Percentiles rank a stretch among this genome's conserved stretches.
Evolutionary conservation across 2,888 invertebrate genomes (phyloP).

Genomic region (Lochmaea capreae): DNA sequence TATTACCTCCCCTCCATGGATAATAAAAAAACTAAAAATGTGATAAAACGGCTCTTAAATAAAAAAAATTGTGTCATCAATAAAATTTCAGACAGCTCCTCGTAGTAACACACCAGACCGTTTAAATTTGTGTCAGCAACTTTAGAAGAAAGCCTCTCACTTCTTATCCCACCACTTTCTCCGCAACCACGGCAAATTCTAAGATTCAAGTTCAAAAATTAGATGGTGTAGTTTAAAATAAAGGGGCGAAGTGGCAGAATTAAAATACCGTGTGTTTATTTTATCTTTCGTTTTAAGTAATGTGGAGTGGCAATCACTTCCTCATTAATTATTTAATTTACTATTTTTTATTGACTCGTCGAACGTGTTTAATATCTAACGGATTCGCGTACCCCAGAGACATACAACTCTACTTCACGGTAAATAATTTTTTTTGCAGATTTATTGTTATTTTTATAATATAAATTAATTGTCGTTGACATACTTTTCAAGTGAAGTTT

Average conservation of each 20-base stretch:
- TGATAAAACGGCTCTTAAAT: too few relatives aligned
- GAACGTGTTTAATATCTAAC: conserved; percentile 7
- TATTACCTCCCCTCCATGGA: too few relatives aligned
- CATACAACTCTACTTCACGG: conserved; percentile 11
- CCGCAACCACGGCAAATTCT: too few relatives aligned
- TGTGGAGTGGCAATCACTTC: conserved; percentile 12
- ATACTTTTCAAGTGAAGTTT: background rate
- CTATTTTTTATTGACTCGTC: conserved; percentile 11
- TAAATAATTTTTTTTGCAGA: background rate
- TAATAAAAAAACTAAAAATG: too few relatives aligned
- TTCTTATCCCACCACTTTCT: conserved; percentile 11
- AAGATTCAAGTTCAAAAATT: conserved; percentile 14
- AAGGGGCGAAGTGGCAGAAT: background rate
- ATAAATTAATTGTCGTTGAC: background rate
- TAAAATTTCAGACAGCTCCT: background rate
- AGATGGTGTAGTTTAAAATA: conserved; percentile 4
- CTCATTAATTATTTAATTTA: conserved; percentile 18
- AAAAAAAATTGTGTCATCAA: too few relatives aligned
- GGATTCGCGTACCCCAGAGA: conserved; percentile 14
- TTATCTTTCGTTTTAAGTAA: background rate
- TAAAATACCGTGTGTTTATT: conserved; percentile 5
- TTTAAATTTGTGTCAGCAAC: background rate
- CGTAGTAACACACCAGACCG: background rate
- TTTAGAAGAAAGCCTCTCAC: conserved; percentile 6
- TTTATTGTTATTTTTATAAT: background rate